Base-by-base conservation (phyloP, 1,140 invertebrate genomes). In the Halictus rubicundus region DNA sequence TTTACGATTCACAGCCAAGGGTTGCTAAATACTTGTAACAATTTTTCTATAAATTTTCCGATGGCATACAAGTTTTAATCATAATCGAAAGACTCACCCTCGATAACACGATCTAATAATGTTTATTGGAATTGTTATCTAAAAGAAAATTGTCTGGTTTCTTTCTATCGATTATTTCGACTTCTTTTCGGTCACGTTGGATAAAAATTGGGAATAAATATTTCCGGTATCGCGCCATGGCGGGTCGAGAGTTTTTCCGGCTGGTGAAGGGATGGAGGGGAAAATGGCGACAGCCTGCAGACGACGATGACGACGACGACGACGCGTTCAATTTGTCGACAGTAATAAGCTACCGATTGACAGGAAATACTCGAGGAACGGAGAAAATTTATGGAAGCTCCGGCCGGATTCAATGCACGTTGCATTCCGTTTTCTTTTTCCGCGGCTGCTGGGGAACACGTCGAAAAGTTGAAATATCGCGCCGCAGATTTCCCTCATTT, bases 301-400 rank as follows among this genome's bases (percentile, higher is more conserved):
- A 42, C 46, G 64, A 57, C 21, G 49, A 49, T 27, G 64, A 57
- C 21, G 49, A 52, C 16, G 54, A n/a, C 54, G 54, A 66, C 25
- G 46, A 68, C 57, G 42, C 23, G 68, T 71, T 76, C 73, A 68
- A 76, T 76, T 68, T 76, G 52, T 76, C 23, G 73, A 32, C 64
- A 25, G 73, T 76, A 68, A 76, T 76, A 68, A 76, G 73, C 65
- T 68, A 21, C 23, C 73, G 73, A 60, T 68, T 66, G 73, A 76
- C 73, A 46, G 64, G 73, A 76, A 76, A 68, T 76, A 76, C 65
- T 63, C 42, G 75, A 52, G 68, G 16, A 78, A 60, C 42, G 60
- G 16, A 19, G 49, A 57, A 76, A 76, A 78, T 78, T 70, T 78
- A 70, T 63, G 59, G 68, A 37, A 63, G 57, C 49, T 12, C 7